Base-by-base conservation (phyloP, 2,797 vertebrate genomes). In the Cetoscarus ocellatus region DNA sequence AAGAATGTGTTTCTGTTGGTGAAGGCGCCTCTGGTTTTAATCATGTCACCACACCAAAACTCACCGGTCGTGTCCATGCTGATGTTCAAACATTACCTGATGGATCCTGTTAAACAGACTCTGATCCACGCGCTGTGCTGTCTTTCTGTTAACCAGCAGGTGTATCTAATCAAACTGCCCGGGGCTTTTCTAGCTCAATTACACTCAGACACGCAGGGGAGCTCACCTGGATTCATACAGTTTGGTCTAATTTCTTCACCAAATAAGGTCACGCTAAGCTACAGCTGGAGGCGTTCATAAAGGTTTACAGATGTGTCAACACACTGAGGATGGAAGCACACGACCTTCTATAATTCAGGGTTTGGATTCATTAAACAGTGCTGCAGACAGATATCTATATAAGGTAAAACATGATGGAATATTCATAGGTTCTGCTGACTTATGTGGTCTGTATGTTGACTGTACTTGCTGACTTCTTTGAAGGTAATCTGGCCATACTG, bases 271-370 rank as follows among this genome's bases (percentile, higher is more conserved):
- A 54, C 1, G 42, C 15, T 64, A 60, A 58, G 60, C 51, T 61
- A 36, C 61, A 55, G 11, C 35, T 19, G n/a, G 40, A 60, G 13
- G 56, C 8, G 19, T 52, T 15, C 9, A 7, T 51, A 66, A 68
- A 50, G 19, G 51, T 36, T 70, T 8, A 48, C 65, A 66, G 63
- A 68, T 71, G 66, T 18, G 34, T 27, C 27, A 58, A 62, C 18
- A 51, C 39, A 17, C 34, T 10, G 7, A n/a, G 12, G 19, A 48
- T 61, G 38, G 39, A 60, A 27, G 34, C 38, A 9, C 5, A 43
- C 10, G 1, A 38, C 8, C 43, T 12, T 15, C 8, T n/a, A 19
- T 47, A 39, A 42, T 52, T 19, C 35, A 9, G 8, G 34, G 40
- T 62, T 47, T 9, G n/a, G 17, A 62, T 45, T 42, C 17, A 11